Conservation (phyloP, 2,113 vertebrate genomes). For the Dascyllus trimaculatus region DNA sequence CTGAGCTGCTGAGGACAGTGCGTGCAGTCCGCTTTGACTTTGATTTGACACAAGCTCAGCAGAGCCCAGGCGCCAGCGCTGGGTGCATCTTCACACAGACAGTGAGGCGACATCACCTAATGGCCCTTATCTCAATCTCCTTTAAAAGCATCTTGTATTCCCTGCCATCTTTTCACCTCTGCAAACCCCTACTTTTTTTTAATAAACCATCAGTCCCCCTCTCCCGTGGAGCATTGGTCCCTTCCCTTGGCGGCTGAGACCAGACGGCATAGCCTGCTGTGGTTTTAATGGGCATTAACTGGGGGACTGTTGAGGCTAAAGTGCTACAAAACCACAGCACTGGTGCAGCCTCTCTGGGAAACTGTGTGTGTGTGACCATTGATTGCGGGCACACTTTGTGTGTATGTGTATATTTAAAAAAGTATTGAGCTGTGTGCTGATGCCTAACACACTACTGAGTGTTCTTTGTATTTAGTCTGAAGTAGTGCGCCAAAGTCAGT, state of each 20-base stretch:
- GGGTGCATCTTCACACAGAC: slow-evolving; percentile 91
- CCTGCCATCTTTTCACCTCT: slow-evolving; percentile 88
- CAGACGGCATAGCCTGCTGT: slow-evolving; percentile 59
- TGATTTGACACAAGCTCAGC: slow-evolving; percentile 89
- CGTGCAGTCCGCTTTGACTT: slow-evolving; percentile 78
- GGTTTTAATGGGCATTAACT: slow-evolving; percentile 78
- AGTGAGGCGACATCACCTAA: slow-evolving; percentile 91
- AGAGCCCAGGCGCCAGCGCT: slow-evolving; percentile 86
- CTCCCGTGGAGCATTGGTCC: slow-evolving; percentile 28
- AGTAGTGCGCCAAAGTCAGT: not conserved
- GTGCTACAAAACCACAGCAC: slow-evolving; percentile 71
- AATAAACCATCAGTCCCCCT: slow-evolving; percentile 57
- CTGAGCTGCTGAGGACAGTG: slow-evolving; percentile 40
- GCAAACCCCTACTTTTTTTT: slow-evolving; percentile 59
- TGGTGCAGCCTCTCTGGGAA: slow-evolving; percentile 24
- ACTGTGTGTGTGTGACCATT: slow-evolving; percentile 16
- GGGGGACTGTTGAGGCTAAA: slow-evolving; percentile 63
- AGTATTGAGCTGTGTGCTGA: not conserved
- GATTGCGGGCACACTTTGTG: slow-evolving; percentile 18
- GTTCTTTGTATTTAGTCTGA: not conserved
- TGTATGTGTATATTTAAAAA: not conserved
- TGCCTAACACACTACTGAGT: not conserved
- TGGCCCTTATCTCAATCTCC: slow-evolving; percentile 93
- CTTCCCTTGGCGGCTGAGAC: slow-evolving; percentile 49
- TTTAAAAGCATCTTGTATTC: slow-evolving; percentile 95